Conservation (phyloP, 2,888 invertebrate species). For the Sinohyriopsis cumingii region DNA sequence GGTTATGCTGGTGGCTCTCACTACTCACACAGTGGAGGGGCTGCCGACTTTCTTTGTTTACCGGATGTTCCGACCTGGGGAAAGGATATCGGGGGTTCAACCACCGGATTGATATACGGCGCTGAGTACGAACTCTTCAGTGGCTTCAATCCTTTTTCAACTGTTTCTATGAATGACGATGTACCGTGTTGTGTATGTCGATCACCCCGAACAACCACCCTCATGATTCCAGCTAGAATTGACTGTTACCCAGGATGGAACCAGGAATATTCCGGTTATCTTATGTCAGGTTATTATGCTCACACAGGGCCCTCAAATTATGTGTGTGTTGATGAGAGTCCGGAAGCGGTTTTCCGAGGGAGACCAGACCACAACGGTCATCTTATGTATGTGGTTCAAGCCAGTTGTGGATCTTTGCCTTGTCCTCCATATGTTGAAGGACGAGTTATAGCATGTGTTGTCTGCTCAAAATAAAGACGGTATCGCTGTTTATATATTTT, state of each 20-base stretch:
- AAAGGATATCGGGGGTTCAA: background rate
- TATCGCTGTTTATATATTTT: too few relatives aligned
- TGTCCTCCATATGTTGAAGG: slow-evolving; percentile 12
- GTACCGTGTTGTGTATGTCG: slow-evolving; percentile 14
- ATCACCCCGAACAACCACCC: slow-evolving; percentile 1
- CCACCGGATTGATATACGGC: slow-evolving; percentile 3
- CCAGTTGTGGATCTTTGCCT: slow-evolving; percentile 6
- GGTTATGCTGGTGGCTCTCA: slow-evolving; percentile 11
- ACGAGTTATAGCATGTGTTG: slow-evolving; percentile 12
- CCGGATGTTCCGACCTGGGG: slow-evolving; percentile 8
- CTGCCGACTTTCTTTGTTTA: slow-evolving; percentile 7
- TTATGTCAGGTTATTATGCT: slow-evolving; percentile 3
- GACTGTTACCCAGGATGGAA: slow-evolving; percentile 16
- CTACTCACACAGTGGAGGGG: slow-evolving; percentile 8
- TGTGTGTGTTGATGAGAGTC: slow-evolving; percentile 7
- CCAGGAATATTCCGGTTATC: slow-evolving; percentile 12
- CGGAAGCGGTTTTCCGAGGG: background rate
- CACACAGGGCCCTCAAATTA: slow-evolving; percentile 1
- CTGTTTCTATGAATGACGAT: slow-evolving; percentile 4
- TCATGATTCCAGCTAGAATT: slow-evolving; percentile 10
- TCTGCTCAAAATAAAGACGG: slow-evolving; percentile 7
- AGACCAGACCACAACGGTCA: background rate
- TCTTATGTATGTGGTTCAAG: slow-evolving; percentile 12
- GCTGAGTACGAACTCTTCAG: slow-evolving; percentile 6
- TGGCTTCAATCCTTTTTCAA: background rate